A percentile compares a stretch with the other conserved stretches of the same genome.
These are phyloP conservation scores for Coccyzus lansbergi DNA, from an alignment of 2,797 vertebrate genomes.

Conservation along the genomic window DNA sequence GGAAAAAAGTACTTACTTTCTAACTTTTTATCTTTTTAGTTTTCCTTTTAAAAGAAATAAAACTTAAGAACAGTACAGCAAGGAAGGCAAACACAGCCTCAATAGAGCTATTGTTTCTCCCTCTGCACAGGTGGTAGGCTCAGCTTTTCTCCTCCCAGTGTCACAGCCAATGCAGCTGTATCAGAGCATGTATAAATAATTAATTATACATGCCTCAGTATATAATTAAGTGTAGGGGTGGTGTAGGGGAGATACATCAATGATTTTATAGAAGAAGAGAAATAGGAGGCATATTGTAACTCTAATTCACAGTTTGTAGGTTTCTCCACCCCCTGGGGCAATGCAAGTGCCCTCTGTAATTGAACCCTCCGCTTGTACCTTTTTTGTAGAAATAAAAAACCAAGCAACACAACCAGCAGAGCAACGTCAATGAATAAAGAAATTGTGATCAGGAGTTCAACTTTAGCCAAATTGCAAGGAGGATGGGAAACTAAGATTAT, in stretches of 20 bases:
- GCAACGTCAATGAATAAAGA: background rate
- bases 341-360: slow-evolving; percentile 41
- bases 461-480: background rate
- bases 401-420: background rate
- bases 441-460: background rate
- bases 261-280: background rate
- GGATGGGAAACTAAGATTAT: background rate
- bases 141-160: slow-evolving; percentile 16
- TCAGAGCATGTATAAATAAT: slow-evolving; percentile 59
- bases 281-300: slow-evolving; percentile 21
- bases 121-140: slow-evolving; percentile 59
- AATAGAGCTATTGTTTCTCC: slow-evolving; percentile 43
- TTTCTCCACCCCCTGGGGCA: slow-evolving; percentile 34
- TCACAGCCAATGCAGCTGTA: slow-evolving; percentile 41
- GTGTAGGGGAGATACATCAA: background rate
- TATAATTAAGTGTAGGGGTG: slow-evolving; percentile 44
- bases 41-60: background rate
- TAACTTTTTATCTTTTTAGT: background rate
- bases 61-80: background rate
- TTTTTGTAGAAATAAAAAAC: background rate
- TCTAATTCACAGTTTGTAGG: slow-evolving; percentile 12
- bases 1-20: background rate
- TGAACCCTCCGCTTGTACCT: background rate
- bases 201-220: slow-evolving; percentile 63
- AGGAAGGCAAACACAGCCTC: background rate